Conservation (phyloP, 1,140 invertebrate genomes). For the Solenopsis invicta region DNA sequence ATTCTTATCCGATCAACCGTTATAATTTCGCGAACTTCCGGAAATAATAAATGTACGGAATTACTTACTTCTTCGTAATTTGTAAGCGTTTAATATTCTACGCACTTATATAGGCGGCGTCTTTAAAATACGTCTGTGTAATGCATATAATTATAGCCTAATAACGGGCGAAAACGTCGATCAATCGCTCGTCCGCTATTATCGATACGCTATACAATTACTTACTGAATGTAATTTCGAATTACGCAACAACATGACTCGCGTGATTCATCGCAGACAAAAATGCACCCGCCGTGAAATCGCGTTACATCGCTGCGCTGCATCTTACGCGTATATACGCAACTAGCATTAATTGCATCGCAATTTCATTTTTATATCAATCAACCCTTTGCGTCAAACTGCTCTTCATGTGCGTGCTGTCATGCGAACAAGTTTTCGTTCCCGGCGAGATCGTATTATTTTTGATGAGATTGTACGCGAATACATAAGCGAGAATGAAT, state of each 20-base stretch:
- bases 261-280: slow-evolving; percentile 23
- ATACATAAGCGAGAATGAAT: neutral
- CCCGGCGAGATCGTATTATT: neutral
- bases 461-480: neutral
- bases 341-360: slow-evolving; percentile 30
- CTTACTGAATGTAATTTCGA: slow-evolving; percentile 18
- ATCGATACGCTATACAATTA: slow-evolving; percentile 38
- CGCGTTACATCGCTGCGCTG: slow-evolving; percentile 3
- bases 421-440: slow-evolving; percentile 34
- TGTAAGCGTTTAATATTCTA: slow-evolving; percentile 35
- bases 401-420: neutral
- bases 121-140: slow-evolving; percentile 30
- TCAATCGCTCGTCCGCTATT: slow-evolving; percentile 23
- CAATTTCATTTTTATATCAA: slow-evolving; percentile 18
- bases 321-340: slow-evolving; percentile 1
- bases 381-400: neutral
- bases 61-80: neutral
- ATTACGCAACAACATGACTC: slow-evolving; percentile 35
- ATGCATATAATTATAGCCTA: slow-evolving; percentile 33
- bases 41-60: slow-evolving; percentile 23
- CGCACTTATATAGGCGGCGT: neutral
- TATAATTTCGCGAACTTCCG: slow-evolving; percentile 18
- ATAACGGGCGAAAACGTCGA: slow-evolving; percentile 31
- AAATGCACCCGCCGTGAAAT: slow-evolving; percentile 15
- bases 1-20: neutral